Evolutionary conservation across 2,888 invertebrate species (phyloP), one percentile per base, ranked within the genome.

Genomic region (Sinopyrophorus schimmeli): DNA sequence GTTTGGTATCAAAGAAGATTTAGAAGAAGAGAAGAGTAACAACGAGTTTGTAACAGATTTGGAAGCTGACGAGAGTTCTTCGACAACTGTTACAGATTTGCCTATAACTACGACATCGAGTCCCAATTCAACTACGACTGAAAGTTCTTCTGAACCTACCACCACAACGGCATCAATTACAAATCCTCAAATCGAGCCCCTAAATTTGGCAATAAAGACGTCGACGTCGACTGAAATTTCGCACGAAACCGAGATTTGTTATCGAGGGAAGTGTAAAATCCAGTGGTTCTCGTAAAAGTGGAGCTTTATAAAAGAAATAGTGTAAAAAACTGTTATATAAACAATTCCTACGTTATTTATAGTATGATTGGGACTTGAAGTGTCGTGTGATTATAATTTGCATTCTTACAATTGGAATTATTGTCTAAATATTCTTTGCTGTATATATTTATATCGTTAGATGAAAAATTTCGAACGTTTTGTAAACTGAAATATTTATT

Each of bases 211-310:
- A 76, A 71, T 87, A 5, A 81, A 84, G 57, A 91, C 90, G 0
- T 87, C 89, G 1, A 88, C 86, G 64, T 87, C 88, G 2, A 89
- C 89, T 11, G 88, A 88, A 70, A 77, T 89, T 27, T 87, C 89
- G 7, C 86, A 90, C 59, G 89, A 91, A 79, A 91, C 91, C 20
- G 91, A 91, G 75, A 92, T 92, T 54, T 92, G 92, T 67, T 92
- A 87, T 70, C 82, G 87, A 67, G 92, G 92, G 7, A 84, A 86
- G 92, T 70, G 82, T 91, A 54, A 90, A 90, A 74, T 75, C 76
- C 17, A 66, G 61, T 40, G 66, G 69, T 23, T 64, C 59, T n/a
- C n/a, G n/a, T 48, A 64, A 66, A 10, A 59, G 51, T 21, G 55
- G 54, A 23, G n/a, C 17, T 12, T 20, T 39, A 20, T 47, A 38